A percentile compares a stretch with the other conserved stretches of the same genome.
These are phyloP conservation scores for Torymus tubicola DNA, from an alignment of 2,888 invertebrate species.

Conservation along the genomic window DNA sequence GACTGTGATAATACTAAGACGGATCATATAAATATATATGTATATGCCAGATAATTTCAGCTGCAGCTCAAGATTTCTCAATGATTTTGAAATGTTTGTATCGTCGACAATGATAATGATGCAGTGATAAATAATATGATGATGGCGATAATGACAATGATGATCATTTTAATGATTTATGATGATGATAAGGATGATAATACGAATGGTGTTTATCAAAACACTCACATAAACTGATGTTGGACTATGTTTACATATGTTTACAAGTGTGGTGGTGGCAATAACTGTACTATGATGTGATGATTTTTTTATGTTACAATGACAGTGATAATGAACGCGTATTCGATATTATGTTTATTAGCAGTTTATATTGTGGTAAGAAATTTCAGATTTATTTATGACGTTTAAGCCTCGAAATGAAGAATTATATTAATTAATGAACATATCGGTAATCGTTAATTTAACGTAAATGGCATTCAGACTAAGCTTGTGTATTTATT, in stretches of 20 bases:
- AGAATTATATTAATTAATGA: too few relatives aligned
- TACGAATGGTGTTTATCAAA: too few relatives aligned
- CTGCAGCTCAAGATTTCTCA: slow-evolving; percentile 28
- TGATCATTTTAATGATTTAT: slow-evolving; percentile 19
- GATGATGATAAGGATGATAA: too few relatives aligned
- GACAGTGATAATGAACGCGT: slow-evolving; percentile 57
- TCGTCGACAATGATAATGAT: slow-evolving; percentile 43
- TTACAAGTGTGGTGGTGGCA: too few relatives aligned
- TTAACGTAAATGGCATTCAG: too few relatives aligned
- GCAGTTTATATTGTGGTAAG: slow-evolving; percentile 66
- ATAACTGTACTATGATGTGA: slow-evolving; percentile 55
- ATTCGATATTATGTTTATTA: slow-evolving; percentile 44
- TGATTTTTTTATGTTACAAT: slow-evolving; percentile 56
- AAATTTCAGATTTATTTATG: slow-evolving; percentile 62
- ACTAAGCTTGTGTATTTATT: too few relatives aligned
- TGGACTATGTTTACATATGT: too few relatives aligned
- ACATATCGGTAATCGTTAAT: too few relatives aligned
- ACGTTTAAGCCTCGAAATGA: too few relatives aligned
- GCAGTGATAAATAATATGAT: slow-evolving; percentile 35
- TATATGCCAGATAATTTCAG: slow-evolving; percentile 14
- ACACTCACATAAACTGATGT: too few relatives aligned
- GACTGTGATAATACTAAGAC: slow-evolving; percentile 13
- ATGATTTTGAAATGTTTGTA: slow-evolving; percentile 30
- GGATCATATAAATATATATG: slow-evolving; percentile 5
- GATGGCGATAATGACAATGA: slow-evolving; percentile 41